Evolutionary conservation across 2,888 invertebrate species (phyloP), one percentile per base, ranked within the genome.

Genomic region (Lydus trimaculatus): DNA sequence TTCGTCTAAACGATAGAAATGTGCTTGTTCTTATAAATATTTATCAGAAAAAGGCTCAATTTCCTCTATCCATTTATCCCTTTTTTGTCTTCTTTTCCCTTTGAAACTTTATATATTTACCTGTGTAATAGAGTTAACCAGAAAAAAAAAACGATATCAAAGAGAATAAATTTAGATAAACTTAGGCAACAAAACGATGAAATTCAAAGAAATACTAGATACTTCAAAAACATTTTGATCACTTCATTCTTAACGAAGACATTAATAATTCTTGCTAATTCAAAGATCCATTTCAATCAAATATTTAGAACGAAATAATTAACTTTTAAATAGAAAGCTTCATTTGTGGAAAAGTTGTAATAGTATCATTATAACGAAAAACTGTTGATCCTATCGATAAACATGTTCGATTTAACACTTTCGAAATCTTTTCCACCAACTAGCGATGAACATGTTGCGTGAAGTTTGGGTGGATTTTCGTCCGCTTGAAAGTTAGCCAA

Each of bases 21-120:
- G 48, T 48, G n/a, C 15, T 56, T 15, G 25, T 56, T n/a, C n/a
- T n/a, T 28, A 28, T 56, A 28, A 56, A 56, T 56, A 56, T 56
- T 25, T 56, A 28, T n/a, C 56, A 7, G 7, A 6, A 43, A 43
- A 43, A 43, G 17, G 13, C 4, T 23, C 3, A 17, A 8, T 17
- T 6, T 17, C 43, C 23, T 52, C 23, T 20, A 52, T 52, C 20
- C 23, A 23, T 23, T 52, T 23, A 23, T 52, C 23, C 48, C 8
- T 48, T 6, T 43, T 17, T n/a, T 43, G n/a, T 43, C 1, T 4
- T 43, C n/a, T 7, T 43, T 43, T 17, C 7, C 33, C 1, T 11
- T 11, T 7, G 43, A 17, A 43, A 43, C 17, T 43, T 5, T n/a
- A 43, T 43, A n/a, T 8, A 17, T 43, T n/a, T 43, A 43, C 43